Conservation (phyloP, 2,797 vertebrate genomes). For the Oreonectes daqikongensis region DNA sequence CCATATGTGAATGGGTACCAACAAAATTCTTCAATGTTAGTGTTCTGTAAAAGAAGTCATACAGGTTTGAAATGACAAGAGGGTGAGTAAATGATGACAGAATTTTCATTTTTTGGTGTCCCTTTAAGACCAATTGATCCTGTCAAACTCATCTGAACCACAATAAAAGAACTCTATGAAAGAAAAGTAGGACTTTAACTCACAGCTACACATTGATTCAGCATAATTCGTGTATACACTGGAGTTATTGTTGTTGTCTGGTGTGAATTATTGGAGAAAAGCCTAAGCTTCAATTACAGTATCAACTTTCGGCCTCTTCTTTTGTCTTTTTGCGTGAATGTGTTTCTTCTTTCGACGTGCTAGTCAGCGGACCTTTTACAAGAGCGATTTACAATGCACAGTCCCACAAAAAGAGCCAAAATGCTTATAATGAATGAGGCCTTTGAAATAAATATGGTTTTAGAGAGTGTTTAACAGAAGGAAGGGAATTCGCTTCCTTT, state of each 20-base stretch:
- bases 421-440: slow-evolving; percentile 1
- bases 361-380: slow-evolving; percentile 9
- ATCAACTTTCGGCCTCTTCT: slow-evolving; percentile 1
- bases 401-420: slow-evolving; percentile 33
- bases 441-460: slow-evolving; percentile 38
- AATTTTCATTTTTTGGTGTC: too few relatives aligned
- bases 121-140: not conserved
- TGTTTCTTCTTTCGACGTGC: slow-evolving; percentile 2
- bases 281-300: not conserved
- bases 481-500: slow-evolving; percentile 12
- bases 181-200: too few relatives aligned
- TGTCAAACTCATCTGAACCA: not conserved
- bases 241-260: not conserved
- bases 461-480: not conserved
- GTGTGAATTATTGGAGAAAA: not conserved
- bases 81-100: too few relatives aligned
- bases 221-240: not conserved
- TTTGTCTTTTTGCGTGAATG: slow-evolving; percentile 1
- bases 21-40: too few relatives aligned
- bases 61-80: too few relatives aligned
- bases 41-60: too few relatives aligned
- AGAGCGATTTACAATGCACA: slow-evolving; percentile 24
- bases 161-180: not conserved
- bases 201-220: too few relatives aligned
- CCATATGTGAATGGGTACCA: too few relatives aligned